Percentiles rank a stretch among this genome's conserved stretches.
These are phyloP conservation scores for Xiphias gladius DNA, from an alignment of 2,113 vertebrate genomes.

Conservation along the genomic window DNA sequence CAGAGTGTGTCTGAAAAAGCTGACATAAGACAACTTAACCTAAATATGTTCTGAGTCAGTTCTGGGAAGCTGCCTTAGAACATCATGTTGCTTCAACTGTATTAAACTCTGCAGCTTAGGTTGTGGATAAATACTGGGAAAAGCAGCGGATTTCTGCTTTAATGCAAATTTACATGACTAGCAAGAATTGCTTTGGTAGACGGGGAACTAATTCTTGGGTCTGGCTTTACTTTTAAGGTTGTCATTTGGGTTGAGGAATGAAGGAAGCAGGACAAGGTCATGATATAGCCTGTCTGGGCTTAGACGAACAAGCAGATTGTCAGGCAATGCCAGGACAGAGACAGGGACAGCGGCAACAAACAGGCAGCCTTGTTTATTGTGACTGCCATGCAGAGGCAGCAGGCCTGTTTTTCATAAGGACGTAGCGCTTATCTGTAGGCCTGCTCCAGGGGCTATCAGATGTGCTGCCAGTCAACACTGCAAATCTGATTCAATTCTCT, in stretches of 20 bases:
- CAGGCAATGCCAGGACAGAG: slow-evolving; percentile 29
- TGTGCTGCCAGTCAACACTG: slow-evolving; percentile 78
- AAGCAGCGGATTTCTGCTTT: slow-evolving; percentile 33
- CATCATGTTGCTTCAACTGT: slow-evolving; percentile 54
- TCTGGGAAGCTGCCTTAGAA: slow-evolving; percentile 63
- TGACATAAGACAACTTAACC: slow-evolving; percentile 65
- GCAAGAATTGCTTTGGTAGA: slow-evolving; percentile 19
- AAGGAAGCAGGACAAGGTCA: slow-evolving; percentile 46
- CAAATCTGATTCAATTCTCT: slow-evolving; percentile 79
- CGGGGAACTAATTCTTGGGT: neutral
- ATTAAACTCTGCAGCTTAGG: slow-evolving; percentile 61
- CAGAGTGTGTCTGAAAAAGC: slow-evolving; percentile 49
- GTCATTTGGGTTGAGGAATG: slow-evolving; percentile 12
- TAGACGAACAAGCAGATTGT: slow-evolving; percentile 33
- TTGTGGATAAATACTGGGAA: slow-evolving; percentile 57
- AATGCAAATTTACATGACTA: slow-evolving; percentile 26
- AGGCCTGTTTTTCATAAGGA: slow-evolving; percentile 81
- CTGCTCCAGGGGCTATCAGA: slow-evolving; percentile 82
- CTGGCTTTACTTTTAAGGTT: slow-evolving; percentile 22
- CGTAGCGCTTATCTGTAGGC: slow-evolving; percentile 77
- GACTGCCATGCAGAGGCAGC: slow-evolving; percentile 71
- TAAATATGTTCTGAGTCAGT: slow-evolving; percentile 58
- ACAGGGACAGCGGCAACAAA: slow-evolving; percentile 51
- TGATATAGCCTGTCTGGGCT: slow-evolving; percentile 20
- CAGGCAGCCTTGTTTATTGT: slow-evolving; percentile 74